phyloP scores from a whole-genome alignment of 1,140 invertebrate genomes.

The Cherax quadricarinatus region DNA sequence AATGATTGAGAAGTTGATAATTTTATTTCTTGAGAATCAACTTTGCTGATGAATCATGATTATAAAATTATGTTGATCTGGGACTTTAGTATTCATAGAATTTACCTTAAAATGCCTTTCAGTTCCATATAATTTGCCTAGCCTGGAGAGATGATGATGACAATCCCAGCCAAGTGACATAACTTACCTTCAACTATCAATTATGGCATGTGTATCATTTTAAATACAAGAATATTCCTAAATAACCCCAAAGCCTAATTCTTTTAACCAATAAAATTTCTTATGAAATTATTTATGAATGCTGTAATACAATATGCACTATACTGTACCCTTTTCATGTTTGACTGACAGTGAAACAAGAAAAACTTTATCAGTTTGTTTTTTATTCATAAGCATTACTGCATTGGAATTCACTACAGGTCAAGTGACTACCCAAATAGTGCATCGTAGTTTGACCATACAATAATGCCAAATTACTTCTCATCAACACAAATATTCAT shows the following conservation, averaged over 20 bases:
- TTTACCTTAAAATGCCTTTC: background rate
- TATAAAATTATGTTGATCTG: background rate
- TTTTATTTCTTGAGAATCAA: background rate
- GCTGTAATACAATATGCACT: no score
- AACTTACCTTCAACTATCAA: background rate
- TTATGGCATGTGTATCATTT: background rate
- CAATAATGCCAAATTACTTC: no score
- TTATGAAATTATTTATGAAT: background rate
- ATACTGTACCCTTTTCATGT: background rate
- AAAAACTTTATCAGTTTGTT: background rate
- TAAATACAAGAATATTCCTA: background rate
- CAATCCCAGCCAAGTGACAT: background rate
- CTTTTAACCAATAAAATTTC: background rate
- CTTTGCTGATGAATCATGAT: background rate
- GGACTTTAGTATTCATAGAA: background rate
- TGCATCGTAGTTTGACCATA: no score
- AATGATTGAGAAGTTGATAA: background rate
- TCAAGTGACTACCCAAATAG: no score
- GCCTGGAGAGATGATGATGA: background rate
- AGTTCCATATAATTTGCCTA: background rate
- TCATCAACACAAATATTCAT: no score
- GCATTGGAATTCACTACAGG: no score
- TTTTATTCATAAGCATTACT: no score
- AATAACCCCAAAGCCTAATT: background rate
- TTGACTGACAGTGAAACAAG: background rate